Evolutionary conservation across 2,113 vertebrate genomes (phyloP).

Genomic region (Girardinichthys multiradiatus): DNA sequence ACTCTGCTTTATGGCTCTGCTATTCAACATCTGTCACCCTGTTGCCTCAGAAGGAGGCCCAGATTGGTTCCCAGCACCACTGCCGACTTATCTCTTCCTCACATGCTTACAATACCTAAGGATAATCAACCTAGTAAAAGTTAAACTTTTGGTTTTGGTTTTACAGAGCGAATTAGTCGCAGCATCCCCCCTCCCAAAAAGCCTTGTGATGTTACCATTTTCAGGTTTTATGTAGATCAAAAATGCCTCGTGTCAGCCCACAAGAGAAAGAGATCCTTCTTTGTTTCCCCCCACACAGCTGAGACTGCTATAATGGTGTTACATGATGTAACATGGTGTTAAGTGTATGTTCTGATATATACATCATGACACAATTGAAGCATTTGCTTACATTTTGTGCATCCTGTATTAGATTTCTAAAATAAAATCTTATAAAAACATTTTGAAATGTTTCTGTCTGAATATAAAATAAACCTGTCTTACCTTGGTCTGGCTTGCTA

Average conservation of each 20-base stretch:
- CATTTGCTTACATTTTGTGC: background rate
- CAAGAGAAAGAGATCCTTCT: conserved; percentile 24
- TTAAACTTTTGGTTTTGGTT: conserved; percentile 34
- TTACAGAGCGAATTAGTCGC: background rate
- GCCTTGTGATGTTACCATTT: conserved; percentile 3
- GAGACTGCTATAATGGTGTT: conserved; percentile 29
- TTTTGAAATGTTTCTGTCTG: background rate
- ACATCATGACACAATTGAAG: background rate
- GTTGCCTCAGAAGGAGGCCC: conserved; percentile 28
- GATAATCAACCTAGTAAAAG: background rate
- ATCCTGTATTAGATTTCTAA: background rate
- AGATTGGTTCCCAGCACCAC: background rate
- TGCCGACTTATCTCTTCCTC: background rate
- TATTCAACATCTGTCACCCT: conserved; percentile 17
- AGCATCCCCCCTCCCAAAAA: no score
- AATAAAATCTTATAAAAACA: background rate
- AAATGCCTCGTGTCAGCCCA: conserved; percentile 30
- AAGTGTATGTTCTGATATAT: background rate
- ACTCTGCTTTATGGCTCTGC: conserved; percentile 4
- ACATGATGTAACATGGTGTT: conserved; percentile 26
- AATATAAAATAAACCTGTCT: background rate
- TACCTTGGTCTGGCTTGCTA: background rate
- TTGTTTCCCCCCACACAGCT: conserved; percentile 18
- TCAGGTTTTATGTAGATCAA: conserved; percentile 14
- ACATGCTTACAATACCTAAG: background rate